Evolutionary conservation across 64 coral and sea anemone genomes (phyloP).

Genomic region (Catalaphyllia jardinei): DNA sequence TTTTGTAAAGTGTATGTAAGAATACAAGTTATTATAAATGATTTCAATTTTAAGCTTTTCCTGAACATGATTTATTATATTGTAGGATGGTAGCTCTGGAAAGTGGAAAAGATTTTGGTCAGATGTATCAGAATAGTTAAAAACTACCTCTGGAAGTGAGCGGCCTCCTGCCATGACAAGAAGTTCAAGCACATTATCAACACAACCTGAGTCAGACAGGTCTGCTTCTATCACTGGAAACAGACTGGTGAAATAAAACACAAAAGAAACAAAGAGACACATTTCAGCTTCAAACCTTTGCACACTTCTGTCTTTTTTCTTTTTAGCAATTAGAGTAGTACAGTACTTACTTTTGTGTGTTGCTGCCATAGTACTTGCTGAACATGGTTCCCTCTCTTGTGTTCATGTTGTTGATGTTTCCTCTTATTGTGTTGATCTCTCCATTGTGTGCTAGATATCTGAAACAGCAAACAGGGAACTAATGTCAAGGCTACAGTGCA

Average conservation of each 20-base stretch:
- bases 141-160: conserved; percentile 81
- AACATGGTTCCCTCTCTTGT: conserved; percentile 92
- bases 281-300: background rate
- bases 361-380: conserved; percentile 78
- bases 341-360: conserved; percentile 68
- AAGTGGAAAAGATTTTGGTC: background rate
- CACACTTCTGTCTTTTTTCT: too few relatives aligned
- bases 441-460: conserved; percentile 99
- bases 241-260: conserved; percentile 54
- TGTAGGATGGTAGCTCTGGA: too few relatives aligned
- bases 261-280: background rate
- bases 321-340: too few relatives aligned
- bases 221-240: conserved; percentile 93
- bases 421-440: conserved; percentile 96
- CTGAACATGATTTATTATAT: background rate
- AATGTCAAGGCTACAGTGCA: background rate
- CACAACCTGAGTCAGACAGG: conserved; percentile 85
- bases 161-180: conserved; percentile 86
- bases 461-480: background rate
- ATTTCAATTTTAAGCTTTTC: background rate
- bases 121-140: background rate
- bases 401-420: conserved; percentile 95
- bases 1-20: too few relatives aligned
- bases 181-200: conserved; percentile 90
- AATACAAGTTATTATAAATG: background rate